Evolutionary conservation across 2,888 invertebrate species (phyloP).

Genomic region (Epiblema foenella): DNA sequence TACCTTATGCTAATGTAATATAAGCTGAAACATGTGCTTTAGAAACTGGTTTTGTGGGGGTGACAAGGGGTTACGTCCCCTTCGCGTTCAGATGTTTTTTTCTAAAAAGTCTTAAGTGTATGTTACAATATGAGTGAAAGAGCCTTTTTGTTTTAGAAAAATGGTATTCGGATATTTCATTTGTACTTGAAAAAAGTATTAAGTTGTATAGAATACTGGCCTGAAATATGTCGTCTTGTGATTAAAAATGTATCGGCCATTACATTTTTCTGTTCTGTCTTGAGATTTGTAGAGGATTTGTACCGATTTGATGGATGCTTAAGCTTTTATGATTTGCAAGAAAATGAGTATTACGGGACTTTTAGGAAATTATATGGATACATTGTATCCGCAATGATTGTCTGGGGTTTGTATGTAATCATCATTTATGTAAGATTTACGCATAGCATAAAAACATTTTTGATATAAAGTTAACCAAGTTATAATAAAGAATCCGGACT

Average conservation of each 20-base stretch:
- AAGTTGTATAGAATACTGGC: not conserved
- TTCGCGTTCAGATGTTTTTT: constrained; percentile 8
- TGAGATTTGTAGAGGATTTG: constrained; percentile 41
- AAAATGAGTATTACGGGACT: constrained; percentile 37
- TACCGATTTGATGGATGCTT: constrained; percentile 36
- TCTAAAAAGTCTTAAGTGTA: not conserved
- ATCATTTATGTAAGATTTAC: constrained; percentile 13
- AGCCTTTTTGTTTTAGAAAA: not conserved
- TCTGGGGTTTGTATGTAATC: constrained; percentile 20
- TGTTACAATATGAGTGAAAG: not conserved
- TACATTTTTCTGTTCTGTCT: constrained; percentile 34
- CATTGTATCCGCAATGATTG: constrained; percentile 14
- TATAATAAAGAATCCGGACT: too few relatives aligned
- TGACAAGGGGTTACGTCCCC: constrained; percentile 57
- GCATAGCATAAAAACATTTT: not conserved
- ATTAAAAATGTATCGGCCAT: not conserved
- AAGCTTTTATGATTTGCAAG: constrained; percentile 43
- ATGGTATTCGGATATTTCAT: not conserved
- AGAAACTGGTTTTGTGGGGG: constrained; percentile 46
- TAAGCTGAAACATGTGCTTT: not conserved
- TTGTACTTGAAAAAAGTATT: not conserved
- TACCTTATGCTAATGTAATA: not conserved
- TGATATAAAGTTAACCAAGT: too few relatives aligned
- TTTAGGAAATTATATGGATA: constrained; percentile 29
- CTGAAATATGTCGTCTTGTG: not conserved